Base-by-base conservation (phyloP, 2,888 invertebrate genomes). In the Chymomyza caudatula region DNA sequence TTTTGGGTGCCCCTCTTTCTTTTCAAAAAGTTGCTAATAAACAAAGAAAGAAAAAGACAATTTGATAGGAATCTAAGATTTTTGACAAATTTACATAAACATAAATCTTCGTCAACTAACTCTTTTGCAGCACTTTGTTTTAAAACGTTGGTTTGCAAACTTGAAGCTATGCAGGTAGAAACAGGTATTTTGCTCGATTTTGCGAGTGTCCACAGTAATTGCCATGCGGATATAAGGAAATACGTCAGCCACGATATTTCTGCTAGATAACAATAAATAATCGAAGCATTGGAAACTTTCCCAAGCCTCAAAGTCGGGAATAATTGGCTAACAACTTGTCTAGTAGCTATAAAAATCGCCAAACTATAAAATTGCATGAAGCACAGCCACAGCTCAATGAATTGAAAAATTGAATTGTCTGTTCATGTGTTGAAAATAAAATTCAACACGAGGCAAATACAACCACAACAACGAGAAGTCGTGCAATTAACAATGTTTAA, bases 361-460 rank as follows among this genome's bases (percentile, higher is more conserved):
- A 47, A 47, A 47, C 47, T 19, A 63, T 42, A 42, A 62, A 47
- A 63, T 52, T 60, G 67, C 63, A 69, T 71, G 63, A 65, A 20
- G 51, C 29, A 37, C 43, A 43, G 23, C 25, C 51, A 29, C 60
- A 53, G 63, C 71, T 69, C 69, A 67, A 63, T 75, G 70, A 69
- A 71, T 71, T 68, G 72, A 72, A 70, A 77, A 77, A 73, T 79
- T 74, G 59, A 70, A 62, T 60, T n/a, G 47, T 19, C 15, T 57
- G 66, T 68, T 57, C 29, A 37, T 37, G 29, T 37, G 29, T 37
- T 37, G 29, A 37, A 37, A 37, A 37, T 37, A 37, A 37, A 58
- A 56, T 67, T 60, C 6, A 60, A 56, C 25, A 52, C 22, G 20
- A 22, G 25, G 29, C 29, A 58, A 58, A 47, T n/a, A 3, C 25